Evolutionary conservation across 2,888 invertebrate genomes (phyloP).

Genomic region (Drosophila demipolita): DNA sequence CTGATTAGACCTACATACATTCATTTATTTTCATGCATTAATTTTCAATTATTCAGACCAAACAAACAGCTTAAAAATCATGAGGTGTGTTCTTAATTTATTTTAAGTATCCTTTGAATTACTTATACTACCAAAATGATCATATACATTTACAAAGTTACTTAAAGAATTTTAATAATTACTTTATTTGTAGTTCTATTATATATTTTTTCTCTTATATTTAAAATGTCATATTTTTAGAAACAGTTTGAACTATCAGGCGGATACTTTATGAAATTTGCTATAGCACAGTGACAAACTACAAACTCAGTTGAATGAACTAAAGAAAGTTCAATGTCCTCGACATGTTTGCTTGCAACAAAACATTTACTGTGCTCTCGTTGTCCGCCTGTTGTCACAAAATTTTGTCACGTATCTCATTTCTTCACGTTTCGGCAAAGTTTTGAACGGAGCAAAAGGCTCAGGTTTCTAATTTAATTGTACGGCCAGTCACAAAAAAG

Average conservation of each 20-base stretch:
- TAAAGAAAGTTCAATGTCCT: constrained; percentile 32
- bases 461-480: constrained; percentile 76
- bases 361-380: constrained; percentile 8
- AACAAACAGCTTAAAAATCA: no score
- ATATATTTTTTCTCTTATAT: not conserved
- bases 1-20: not conserved
- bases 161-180: not conserved
- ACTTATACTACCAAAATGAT: not conserved
- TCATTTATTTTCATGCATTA: no score
- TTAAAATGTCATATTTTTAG: not conserved
- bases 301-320: constrained; percentile 46
- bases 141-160: not conserved
- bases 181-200: not conserved
- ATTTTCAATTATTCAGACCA: not conserved
- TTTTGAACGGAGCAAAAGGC: constrained; percentile 42
- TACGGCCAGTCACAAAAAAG: constrained; percentile 31
- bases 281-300: constrained; percentile 5
- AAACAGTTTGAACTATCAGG: not conserved
- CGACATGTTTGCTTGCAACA: constrained; percentile 16
- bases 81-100: not conserved
- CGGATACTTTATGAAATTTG: not conserved
- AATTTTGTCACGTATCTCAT: constrained; percentile 70
- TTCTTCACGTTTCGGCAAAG: constrained; percentile 56
- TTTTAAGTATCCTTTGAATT: not conserved
- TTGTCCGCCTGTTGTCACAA: constrained; percentile 21